These are phyloP conservation scores for Apeltes quadracus DNA, from an alignment of 2,113 vertebrate genomes.

Conservation along the genomic window DNA sequence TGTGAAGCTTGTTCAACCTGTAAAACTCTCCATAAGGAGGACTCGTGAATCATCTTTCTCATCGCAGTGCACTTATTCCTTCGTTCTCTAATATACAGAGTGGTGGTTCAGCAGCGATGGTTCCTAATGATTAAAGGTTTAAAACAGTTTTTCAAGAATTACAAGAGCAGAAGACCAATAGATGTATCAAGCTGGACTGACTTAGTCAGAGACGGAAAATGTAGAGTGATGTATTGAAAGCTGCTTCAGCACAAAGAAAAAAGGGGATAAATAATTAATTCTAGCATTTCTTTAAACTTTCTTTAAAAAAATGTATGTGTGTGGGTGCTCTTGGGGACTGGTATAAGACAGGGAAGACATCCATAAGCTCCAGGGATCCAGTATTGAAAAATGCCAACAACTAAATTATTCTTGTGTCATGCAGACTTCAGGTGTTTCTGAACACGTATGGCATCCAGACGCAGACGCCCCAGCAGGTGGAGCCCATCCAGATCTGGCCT, in stretches of 20 bases:
- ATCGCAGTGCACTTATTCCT: background rate
- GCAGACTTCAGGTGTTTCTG: slow-evolving; percentile 95
- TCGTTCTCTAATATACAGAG: background rate
- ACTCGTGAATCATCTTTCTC: slow-evolving; percentile 5
- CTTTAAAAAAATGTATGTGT: background rate
- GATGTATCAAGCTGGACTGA: background rate
- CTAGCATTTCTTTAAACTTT: background rate
- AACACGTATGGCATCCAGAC: slow-evolving; percentile 98
- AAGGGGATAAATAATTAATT: background rate
- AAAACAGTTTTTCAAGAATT: too few relatives aligned
- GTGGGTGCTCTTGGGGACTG: background rate
- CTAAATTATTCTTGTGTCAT: slow-evolving; percentile 21
- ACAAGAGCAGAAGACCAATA: background rate
- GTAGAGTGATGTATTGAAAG: background rate
- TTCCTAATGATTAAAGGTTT: slow-evolving; percentile 5
- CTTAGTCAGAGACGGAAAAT: too few relatives aligned
- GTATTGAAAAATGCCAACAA: background rate
- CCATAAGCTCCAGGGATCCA: background rate
- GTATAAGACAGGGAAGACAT: background rate
- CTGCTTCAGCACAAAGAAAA: background rate
- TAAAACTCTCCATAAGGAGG: background rate
- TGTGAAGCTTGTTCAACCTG: slow-evolving; percentile 55
- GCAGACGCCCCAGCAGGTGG: slow-evolving; percentile 96
- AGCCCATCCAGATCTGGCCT: slow-evolving; percentile 99
- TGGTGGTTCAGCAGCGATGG: rapidly evolving